phyloP scores from a whole-genome alignment of 2,888 invertebrate genomes.

The Allacma fusca region DNA sequence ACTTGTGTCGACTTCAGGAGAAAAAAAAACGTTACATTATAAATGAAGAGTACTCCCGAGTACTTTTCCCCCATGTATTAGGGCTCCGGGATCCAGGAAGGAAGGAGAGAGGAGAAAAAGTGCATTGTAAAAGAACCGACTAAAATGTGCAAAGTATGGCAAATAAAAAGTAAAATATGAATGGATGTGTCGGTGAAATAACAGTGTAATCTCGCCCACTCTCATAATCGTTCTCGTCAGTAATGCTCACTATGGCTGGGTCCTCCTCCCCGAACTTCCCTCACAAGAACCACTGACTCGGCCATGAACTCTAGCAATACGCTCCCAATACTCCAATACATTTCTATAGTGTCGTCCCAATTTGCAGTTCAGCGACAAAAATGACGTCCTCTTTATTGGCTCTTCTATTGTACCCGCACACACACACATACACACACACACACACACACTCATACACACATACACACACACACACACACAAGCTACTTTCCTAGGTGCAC shows the following conservation, averaged over 20 bases:
- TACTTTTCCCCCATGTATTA: slow-evolving; percentile 18
- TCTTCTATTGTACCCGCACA: too few relatives aligned
- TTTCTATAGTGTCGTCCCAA: background rate
- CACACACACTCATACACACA: too few relatives aligned
- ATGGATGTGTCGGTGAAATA: slow-evolving; percentile 45
- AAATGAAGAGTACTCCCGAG: background rate
- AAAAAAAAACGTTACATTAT: slow-evolving; percentile 5
- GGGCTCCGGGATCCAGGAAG: background rate
- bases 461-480: too few relatives aligned
- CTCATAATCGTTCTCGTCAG: slow-evolving; percentile 50
- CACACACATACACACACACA: too few relatives aligned
- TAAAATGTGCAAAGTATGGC: slow-evolving; percentile 46
- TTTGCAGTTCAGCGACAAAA: background rate
- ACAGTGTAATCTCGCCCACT: slow-evolving; percentile 44
- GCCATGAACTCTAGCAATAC: slow-evolving; percentile 17
- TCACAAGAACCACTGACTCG: background rate
- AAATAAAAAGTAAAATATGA: slow-evolving; percentile 49
- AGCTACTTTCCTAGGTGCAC: too few relatives aligned
- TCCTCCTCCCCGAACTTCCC: background rate
- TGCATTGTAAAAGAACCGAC: slow-evolving; percentile 27
- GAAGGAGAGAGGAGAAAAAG: slow-evolving; percentile 5
- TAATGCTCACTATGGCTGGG: background rate
- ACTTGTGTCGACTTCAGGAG: too few relatives aligned
- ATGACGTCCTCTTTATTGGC: slow-evolving; percentile 7
- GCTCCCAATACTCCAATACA: background rate